Evolutionary conservation across 2,113 vertebrate genomes (phyloP).

Genomic region (Cheilinus undulatus): DNA sequence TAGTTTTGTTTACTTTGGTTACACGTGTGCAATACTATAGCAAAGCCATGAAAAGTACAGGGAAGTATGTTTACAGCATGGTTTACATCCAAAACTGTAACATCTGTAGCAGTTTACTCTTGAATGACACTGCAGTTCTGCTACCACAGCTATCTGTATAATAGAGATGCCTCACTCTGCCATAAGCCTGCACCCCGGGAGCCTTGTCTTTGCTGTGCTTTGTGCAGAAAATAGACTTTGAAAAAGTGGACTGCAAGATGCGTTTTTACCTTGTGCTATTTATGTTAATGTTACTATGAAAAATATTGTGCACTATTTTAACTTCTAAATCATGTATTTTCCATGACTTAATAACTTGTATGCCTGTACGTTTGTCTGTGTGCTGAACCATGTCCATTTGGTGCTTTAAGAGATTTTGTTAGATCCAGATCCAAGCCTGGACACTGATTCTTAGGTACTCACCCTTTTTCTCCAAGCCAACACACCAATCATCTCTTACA

Average conservation of each 20-base stretch:
- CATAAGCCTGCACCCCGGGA: constrained; percentile 21
- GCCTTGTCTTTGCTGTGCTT: constrained; percentile 17
- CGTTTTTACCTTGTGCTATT: constrained; percentile 2
- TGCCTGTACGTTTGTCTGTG: background rate
- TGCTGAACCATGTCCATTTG: background rate
- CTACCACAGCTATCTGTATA: constrained; percentile 54
- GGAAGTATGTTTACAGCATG: constrained; percentile 2
- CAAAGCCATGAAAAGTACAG: background rate
- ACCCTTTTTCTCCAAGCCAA: background rate
- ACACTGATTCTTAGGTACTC: constrained; percentile 12
- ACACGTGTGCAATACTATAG: background rate
- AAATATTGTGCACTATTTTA: background rate
- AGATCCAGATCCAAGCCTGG: constrained; percentile 32
- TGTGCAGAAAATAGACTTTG: constrained; percentile 22
- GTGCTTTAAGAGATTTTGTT: constrained; percentile 10
- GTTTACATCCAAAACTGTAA: background rate
- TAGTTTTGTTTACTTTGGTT: too few relatives aligned
- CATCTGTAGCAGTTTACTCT: constrained; percentile 43
- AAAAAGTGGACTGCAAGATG: background rate
- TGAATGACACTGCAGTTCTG: constrained; percentile 29
- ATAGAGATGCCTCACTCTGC: constrained; percentile 50
- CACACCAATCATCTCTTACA: constrained; percentile 2
- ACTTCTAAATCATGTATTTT: background rate
- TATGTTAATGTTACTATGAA: too few relatives aligned
- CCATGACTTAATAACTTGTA: background rate